Evolutionary conservation across 92 coral and sea anemone genomes (phyloP).

Genomic region (Pocillopora meandrina): DNA sequence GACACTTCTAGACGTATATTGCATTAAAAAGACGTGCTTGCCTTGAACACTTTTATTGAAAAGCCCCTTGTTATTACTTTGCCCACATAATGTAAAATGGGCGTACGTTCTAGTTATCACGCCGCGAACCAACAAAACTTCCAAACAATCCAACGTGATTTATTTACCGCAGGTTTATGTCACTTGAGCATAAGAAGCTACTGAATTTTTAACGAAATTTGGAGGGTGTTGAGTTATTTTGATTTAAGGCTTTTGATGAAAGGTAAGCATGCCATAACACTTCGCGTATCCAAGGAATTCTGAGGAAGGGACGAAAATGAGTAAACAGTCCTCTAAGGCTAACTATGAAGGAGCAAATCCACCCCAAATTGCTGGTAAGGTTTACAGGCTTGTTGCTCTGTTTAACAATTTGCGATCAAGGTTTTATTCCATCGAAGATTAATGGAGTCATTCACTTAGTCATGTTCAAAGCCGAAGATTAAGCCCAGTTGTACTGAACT

Average conservation of each 20-base stretch:
- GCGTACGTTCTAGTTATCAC: not conserved
- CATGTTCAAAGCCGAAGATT: no score
- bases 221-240: not conserved
- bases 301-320: conserved; percentile 9
- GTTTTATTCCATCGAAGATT: not conserved
- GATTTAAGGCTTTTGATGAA: not conserved
- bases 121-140: not conserved
- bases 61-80: not conserved
- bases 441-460: not conserved
- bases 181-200: not conserved
- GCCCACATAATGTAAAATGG: not conserved
- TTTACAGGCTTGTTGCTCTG: not conserved
- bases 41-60: no score
- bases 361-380: conserved; percentile 26
- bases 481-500: no score
- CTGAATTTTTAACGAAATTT: conserved; percentile 3
- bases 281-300: not conserved
- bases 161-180: not conserved
- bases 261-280: not conserved
- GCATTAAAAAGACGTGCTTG: no score
- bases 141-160: not conserved
- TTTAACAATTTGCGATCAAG: not conserved
- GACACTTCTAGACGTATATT: no score
- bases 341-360: not conserved
- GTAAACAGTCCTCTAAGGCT: not conserved